Evolutionary conservation across 1,140 invertebrate species (phyloP).

Genomic region (Micrasema longulum): DNA sequence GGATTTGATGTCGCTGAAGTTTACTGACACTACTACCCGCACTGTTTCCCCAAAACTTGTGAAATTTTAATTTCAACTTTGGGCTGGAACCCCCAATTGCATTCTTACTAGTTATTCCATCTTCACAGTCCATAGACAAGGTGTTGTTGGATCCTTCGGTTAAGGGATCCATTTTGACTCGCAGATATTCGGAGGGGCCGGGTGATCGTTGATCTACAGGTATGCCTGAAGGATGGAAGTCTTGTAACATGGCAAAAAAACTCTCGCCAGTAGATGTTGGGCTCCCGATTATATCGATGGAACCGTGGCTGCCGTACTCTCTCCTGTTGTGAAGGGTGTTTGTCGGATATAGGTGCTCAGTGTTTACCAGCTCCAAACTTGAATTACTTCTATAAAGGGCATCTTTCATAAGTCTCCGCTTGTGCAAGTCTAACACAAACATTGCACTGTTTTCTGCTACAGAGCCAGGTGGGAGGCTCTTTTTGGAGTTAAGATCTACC

Average conservation of each 20-base stretch:
- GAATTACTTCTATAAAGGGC: constrained; percentile 71
- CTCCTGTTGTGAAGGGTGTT: constrained; percentile 65
- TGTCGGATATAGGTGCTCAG: constrained; percentile 56
- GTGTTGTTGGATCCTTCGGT: constrained; percentile 59
- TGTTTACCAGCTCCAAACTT: constrained; percentile 70
- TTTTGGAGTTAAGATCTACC: constrained; percentile 44
- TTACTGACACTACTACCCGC: constrained; percentile 51
- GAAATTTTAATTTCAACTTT: constrained; percentile 79
- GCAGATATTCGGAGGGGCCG: constrained; percentile 73
- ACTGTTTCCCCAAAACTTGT: constrained; percentile 75
- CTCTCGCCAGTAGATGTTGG: constrained; percentile 70
- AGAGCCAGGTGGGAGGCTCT: constrained; percentile 42
- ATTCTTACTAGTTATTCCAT: constrained; percentile 59
- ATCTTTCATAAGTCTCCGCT: constrained; percentile 45
- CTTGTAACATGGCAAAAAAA: constrained; percentile 86
- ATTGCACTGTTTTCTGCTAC: constrained; percentile 25
- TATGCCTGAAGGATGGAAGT: constrained; percentile 72
- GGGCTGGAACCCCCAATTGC: constrained; percentile 73
- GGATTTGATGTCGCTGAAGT: constrained; percentile 56
- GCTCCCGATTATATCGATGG: constrained; percentile 69
- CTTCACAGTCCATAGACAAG: constrained; percentile 61
- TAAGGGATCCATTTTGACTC: constrained; percentile 59
- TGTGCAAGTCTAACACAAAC: constrained; percentile 48
- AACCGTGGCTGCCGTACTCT: constrained; percentile 73
- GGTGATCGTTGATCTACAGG: constrained; percentile 74